Evolutionary conservation across 2,888 invertebrate genomes (phyloP).

Genomic region (Platynereis dumerilii): DNA sequence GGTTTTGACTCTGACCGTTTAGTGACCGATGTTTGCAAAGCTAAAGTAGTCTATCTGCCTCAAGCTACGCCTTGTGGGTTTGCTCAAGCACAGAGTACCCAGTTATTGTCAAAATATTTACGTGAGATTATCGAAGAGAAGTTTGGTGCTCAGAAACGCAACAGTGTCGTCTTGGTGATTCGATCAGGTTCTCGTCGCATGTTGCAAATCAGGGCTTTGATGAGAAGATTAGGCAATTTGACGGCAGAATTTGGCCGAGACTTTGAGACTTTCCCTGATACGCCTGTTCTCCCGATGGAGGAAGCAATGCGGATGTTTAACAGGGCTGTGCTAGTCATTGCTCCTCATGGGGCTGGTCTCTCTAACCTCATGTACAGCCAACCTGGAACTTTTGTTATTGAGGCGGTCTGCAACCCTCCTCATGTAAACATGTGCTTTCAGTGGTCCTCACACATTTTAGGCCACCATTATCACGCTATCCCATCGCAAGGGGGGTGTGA

Average conservation of each 20-base stretch:
- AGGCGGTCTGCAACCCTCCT: conserved; percentile 40
- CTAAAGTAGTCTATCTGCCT: conserved; percentile 36
- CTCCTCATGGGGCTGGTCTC: conserved; percentile 40
- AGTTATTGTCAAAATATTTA: conserved; percentile 28
- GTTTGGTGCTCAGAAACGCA: neutral
- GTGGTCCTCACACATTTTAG: conserved; percentile 33
- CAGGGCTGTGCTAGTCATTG: conserved; percentile 34
- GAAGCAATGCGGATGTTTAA: conserved; percentile 34
- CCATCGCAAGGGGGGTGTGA: conserved; percentile 35
- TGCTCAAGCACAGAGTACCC: conserved; percentile 27
- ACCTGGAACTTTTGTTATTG: conserved; percentile 35
- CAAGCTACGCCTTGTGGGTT: conserved; percentile 40
- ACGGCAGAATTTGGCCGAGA: conserved; percentile 27
- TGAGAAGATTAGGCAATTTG: neutral
- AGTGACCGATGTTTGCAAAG: conserved; percentile 30
- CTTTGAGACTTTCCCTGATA: conserved; percentile 33
- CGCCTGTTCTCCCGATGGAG: conserved; percentile 30
- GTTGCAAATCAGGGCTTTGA: neutral
- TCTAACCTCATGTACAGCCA: conserved; percentile 34
- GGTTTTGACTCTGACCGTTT: conserved; percentile 32
- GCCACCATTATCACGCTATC: conserved; percentile 38
- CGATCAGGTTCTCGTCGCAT: conserved; percentile 5
- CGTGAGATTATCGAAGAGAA: conserved; percentile 4
- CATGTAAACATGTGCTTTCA: conserved; percentile 42
- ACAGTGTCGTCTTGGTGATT: neutral